Percentiles rank a stretch among this genome's conserved stretches.
Conservation (phyloP, 2,113 vertebrate genomes). For the Podilymbus podiceps region DNA sequence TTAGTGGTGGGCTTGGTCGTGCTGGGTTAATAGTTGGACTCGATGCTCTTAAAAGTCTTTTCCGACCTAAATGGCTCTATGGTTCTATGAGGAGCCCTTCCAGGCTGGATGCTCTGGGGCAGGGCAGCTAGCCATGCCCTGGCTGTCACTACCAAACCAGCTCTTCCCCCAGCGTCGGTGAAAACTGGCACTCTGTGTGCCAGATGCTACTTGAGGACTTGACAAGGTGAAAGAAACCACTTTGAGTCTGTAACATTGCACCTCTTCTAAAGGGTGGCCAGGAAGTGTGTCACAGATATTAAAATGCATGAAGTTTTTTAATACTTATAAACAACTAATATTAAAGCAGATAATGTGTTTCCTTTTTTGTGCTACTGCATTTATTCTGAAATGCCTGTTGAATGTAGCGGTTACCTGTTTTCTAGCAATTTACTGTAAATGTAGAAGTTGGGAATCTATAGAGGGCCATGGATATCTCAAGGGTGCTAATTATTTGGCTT, state of each 20-base stretch:
- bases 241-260: neutral
- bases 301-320: neutral
- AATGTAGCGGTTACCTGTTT: neutral
- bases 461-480: neutral
- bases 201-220: neutral
- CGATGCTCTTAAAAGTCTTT: too few species aligned
- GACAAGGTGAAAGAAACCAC: neutral
- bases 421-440: neutral
- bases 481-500: neutral
- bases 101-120: neutral
- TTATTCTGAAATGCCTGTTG: neutral
- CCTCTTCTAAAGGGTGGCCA: neutral
- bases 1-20: too few species aligned
- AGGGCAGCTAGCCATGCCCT: neutral
- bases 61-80: too few species aligned
- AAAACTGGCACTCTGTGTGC: neutral
- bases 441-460: neutral
- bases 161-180: rapidly evolving
- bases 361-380: neutral
- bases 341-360: neutral
- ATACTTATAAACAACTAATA: neutral
- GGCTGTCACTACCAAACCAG: neutral
- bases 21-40: too few species aligned
- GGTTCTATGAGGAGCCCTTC: neutral
- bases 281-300: neutral